Evolutionary conservation across 1,140 invertebrate species (phyloP), one percentile per base, ranked within the genome.

Genomic region (Cryptotermes secundus): DNA sequence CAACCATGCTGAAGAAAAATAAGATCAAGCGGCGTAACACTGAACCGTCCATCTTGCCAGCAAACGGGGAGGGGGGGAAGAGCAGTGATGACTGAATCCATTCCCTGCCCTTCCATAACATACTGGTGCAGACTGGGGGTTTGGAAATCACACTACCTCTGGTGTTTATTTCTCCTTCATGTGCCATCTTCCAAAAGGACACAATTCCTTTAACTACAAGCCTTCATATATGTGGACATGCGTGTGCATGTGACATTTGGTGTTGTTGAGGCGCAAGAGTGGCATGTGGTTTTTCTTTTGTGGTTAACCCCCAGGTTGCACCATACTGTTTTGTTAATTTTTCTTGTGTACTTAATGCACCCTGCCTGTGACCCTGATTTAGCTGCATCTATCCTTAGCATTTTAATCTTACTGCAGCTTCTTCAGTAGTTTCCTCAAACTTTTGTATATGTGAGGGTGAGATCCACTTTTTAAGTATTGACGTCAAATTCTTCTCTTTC

Each of bases 1-100:
- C 95, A 90, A 96, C 95, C 89, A 96, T 96, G 95, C 93, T 98
- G 92, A 97, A 97, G 95, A 97, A 97, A 95, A 97, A 93, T 92
- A 98, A 98, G 93, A 97, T 97, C 92, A 97, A 96, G 92, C 92
- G 96, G 88, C 94, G 96, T 87, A 96, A 97, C 90, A 97, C 96
- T 86, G 95, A 96, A 92, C 94, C 95, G 87, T 94, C 95, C 88
- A 95, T 96, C 89, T 92, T 93, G 87, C 93, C 94, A 87, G 92
- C 93, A 89, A 92, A 93, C 89, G 92, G 92, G 90, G 92, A 93
- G 91, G 92, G 92, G 90, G 91, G 91, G 89, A 92, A 91, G 89
- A 92, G 91, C 89, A 91, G 91, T 86, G 91, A 92, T 88, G 92
- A 93, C 86, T 91, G 90, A 89, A 89, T 38, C 81, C 31, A n/a